Evolutionary conservation across 2,113 vertebrate species (phyloP), one percentile per base, ranked within the genome.

Genomic region (Zapornia atra): DNA sequence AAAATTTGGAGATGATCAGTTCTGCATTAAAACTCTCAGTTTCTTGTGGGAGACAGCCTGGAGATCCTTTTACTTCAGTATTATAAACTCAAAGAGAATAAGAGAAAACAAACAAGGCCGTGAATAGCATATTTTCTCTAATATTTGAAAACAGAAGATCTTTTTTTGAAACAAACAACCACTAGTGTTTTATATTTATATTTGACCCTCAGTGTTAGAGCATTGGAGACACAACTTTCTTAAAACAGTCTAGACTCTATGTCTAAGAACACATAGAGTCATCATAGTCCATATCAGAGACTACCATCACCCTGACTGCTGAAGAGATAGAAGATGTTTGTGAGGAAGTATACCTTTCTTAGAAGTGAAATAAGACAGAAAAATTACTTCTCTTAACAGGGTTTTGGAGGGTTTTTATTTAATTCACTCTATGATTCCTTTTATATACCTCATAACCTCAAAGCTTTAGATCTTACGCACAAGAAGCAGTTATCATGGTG

Each of bases 21-120:
- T 80, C 7, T 82, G 7, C 9, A 54, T 42, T 59, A 56, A 10
- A 90, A 29, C 9, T 56, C n/a, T 59, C 19, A 51, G 2, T 4
- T 48, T 64, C 12, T 17, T 70, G 5, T 20, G 5, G 6, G 6
- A n/a, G 26, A 9, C 6, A 2, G 1, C 5, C 28, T 54, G 21
- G 4, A 4, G 4, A 28, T 40, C 18, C 26, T 33, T 19, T 63
- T 4, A 42, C 40, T 56, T 86, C 13, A 33, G 2, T 50, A 40
- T 13, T 29, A 4, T 25, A 46, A 80, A 65, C 11, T 51, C n/a
- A 64, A 69, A 46, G 34, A 56, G 9, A 83, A 36, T 13, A 77
- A 50, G 2, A 12, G 13, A 26, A 53, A 80, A 4, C 1, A 34
- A 33, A 24, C 4, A 64, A 64, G 48, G 13, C 7, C 8, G 22